Conservation (phyloP, 2,888 invertebrate species). For the Andrena dorsata region DNA sequence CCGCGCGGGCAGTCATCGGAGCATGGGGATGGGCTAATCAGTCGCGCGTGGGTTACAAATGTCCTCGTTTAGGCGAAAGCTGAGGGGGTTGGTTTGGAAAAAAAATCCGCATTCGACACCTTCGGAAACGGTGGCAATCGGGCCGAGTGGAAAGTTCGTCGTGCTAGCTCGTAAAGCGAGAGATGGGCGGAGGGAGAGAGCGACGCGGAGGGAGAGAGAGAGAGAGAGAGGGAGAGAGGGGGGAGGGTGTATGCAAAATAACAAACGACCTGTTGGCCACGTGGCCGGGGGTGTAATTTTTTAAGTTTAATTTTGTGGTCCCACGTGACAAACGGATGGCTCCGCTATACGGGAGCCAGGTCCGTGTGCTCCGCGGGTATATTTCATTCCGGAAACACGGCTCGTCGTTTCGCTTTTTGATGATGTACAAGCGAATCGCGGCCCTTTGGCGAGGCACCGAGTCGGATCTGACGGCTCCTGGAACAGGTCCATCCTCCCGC, state of each 20-base stretch:
- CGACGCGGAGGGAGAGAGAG: neutral
- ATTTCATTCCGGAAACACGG: constrained; percentile 68
- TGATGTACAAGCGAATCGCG: constrained; percentile 49
- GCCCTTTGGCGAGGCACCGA: constrained; percentile 30
- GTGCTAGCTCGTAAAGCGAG: constrained; percentile 28
- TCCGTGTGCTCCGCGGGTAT: constrained; percentile 50
- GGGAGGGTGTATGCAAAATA: constrained; percentile 58
- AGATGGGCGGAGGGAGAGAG: neutral
- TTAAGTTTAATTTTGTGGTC: constrained; percentile 77
- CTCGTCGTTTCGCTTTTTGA: constrained; percentile 63
- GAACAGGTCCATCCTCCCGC: neutral
- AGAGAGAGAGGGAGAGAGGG: neutral
- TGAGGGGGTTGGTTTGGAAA: neutral
- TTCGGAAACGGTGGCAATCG: constrained; percentile 60
- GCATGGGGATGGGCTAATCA: constrained; percentile 16
- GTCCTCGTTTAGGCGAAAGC: constrained; percentile 32
- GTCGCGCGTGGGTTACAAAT: constrained; percentile 35
- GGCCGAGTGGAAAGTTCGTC: constrained; percentile 61
- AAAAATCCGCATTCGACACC: constrained; percentile 51
- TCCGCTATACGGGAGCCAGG: constrained; percentile 42
- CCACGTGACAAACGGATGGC: constrained; percentile 73
- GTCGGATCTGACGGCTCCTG: constrained; percentile 15
- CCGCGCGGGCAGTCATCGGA: neutral
- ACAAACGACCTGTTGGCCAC: constrained; percentile 72
- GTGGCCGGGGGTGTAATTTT: constrained; percentile 73